phyloP scores from a whole-genome alignment of 2,113 vertebrate genomes.

The Cairina moschata region DNA sequence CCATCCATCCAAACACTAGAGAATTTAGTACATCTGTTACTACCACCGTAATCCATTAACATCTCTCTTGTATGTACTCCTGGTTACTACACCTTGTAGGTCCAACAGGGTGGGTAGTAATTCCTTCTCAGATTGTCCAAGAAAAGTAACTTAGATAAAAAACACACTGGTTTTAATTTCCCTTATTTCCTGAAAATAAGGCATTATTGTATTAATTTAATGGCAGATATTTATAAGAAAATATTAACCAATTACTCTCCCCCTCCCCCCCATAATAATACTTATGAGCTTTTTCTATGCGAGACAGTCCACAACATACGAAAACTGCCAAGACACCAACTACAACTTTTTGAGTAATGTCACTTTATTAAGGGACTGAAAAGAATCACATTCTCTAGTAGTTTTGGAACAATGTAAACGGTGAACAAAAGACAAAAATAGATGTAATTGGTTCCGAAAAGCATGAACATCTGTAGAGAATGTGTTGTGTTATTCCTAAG shows the following conservation, averaged over 20 bases:
- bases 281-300: neutral
- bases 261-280: neutral
- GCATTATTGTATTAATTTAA: neutral
- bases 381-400: constrained; percentile 65
- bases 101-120: neutral
- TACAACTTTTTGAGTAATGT: constrained; percentile 21
- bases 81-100: neutral
- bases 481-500: constrained; percentile 58
- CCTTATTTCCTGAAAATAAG: neutral
- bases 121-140: neutral
- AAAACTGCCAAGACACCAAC: constrained; percentile 48
- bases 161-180: neutral
- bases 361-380: constrained; percentile 57
- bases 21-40: neutral
- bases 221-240: neutral
- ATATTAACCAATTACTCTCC: neutral
- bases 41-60: neutral
- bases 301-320: neutral
- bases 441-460: constrained; percentile 79
- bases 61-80: neutral
- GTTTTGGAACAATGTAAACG: constrained; percentile 72
- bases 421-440: constrained; percentile 73
- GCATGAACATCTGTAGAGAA: constrained; percentile 78
- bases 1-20: neutral
- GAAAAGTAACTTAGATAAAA: neutral